These are phyloP conservation scores for Nebria brevicollis DNA, from an alignment of 2,888 invertebrate species.

Conservation along the genomic window DNA sequence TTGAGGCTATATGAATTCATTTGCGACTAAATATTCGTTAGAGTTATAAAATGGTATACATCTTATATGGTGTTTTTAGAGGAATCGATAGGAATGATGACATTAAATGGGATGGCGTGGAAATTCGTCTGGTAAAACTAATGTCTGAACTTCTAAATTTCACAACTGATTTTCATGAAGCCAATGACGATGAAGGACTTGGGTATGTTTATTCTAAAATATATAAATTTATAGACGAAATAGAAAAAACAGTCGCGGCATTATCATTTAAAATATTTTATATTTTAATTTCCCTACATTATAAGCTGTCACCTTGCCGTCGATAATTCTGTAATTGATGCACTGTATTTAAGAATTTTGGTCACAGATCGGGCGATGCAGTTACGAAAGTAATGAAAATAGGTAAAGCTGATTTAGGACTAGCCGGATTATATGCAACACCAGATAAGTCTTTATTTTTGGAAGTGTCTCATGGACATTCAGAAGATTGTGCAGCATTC, in stretches of 20 bases:
- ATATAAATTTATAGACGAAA: too few species aligned
- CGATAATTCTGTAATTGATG: slow-evolving; percentile 9
- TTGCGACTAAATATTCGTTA: too few species aligned
- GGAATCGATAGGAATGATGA: slow-evolving; percentile 62
- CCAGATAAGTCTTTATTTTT: slow-evolving; percentile 63
- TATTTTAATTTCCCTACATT: too few species aligned
- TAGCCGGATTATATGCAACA: slow-evolving; percentile 78
- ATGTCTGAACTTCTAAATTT: slow-evolving; percentile 76
- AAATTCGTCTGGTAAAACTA: slow-evolving; percentile 72
- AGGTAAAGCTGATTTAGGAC: slow-evolving; percentile 73
- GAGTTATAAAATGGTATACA: too few species aligned
- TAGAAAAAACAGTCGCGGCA: too few species aligned
- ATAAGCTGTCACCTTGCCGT: too few species aligned
- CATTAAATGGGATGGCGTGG: slow-evolving; percentile 79
- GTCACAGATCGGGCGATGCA: slow-evolving; percentile 69
- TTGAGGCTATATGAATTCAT: too few species aligned
- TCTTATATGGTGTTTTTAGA: slow-evolving; percentile 51
- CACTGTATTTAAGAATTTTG: background rate
- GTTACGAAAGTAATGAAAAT: slow-evolving; percentile 67
- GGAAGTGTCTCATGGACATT: slow-evolving; percentile 74
- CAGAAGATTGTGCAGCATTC: slow-evolving; percentile 81
- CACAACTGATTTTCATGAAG: slow-evolving; percentile 75
- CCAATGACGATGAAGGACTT: slow-evolving; percentile 59
- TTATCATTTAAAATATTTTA: background rate
- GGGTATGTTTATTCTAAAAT: slow-evolving; percentile 61